Conservation (phyloP, 2,888 invertebrate genomes). For the Atrina japonica region DNA sequence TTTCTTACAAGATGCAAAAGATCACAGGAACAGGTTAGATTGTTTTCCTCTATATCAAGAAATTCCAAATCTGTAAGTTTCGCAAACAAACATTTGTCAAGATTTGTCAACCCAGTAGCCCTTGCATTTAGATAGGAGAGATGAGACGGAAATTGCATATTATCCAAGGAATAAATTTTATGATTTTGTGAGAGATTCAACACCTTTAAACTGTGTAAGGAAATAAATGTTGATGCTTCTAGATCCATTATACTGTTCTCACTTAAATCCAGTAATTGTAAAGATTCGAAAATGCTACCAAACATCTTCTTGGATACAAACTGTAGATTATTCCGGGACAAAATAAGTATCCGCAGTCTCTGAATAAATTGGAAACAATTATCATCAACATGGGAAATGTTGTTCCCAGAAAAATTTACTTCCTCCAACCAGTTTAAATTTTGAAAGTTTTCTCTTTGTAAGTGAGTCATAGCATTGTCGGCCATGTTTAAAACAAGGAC, state of each 20-base stretch:
- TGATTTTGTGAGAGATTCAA: constrained; percentile 36
- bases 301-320: constrained; percentile 18
- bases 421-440: constrained; percentile 40
- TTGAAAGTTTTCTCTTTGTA: constrained; percentile 40
- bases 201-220: constrained; percentile 16
- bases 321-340: constrained; percentile 59
- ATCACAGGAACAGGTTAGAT: constrained; percentile 49
- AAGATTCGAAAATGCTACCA: background rate
- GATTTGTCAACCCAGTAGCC: constrained; percentile 50
- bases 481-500: constrained; percentile 30
- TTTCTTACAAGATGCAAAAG: constrained; percentile 25
- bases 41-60: constrained; percentile 45
- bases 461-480: constrained; percentile 46
- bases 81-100: constrained; percentile 47
- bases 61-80: constrained; percentile 44
- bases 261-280: constrained; percentile 29
- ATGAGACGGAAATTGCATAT: constrained; percentile 50
- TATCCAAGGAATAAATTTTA: constrained; percentile 37
- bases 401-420: constrained; percentile 58
- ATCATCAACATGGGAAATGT: constrained; percentile 43
- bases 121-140: constrained; percentile 62
- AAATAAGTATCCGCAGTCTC: constrained; percentile 48
- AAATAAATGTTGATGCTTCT: background rate
- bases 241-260: constrained; percentile 20
- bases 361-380: constrained; percentile 29